Evolutionary conservation across 2,888 invertebrate species (phyloP).

Genomic region (Drosophila paranaensis): DNA sequence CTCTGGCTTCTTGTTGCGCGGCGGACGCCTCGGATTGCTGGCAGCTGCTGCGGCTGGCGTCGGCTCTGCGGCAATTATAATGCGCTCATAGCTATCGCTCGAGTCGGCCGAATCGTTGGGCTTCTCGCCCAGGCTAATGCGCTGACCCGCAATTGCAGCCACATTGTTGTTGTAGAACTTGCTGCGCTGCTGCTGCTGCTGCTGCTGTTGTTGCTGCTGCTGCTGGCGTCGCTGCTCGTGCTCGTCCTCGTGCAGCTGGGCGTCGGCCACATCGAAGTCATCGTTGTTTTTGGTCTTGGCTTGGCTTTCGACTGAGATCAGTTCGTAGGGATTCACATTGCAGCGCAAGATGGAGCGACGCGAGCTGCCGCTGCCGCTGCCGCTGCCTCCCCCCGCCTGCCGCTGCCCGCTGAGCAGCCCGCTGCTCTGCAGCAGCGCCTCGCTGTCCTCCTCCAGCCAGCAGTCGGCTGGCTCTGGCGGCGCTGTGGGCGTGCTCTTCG

Average conservation of each 20-base stretch:
- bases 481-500: constrained; percentile 12
- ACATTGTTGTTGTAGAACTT: constrained; percentile 86
- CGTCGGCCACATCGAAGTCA: constrained; percentile 85
- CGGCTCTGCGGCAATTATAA: constrained; percentile 51
- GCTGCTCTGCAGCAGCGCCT: constrained; percentile 60
- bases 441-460: constrained; percentile 82
- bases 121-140: constrained; percentile 87
- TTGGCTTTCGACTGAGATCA: constrained; percentile 87
- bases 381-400: not conserved
- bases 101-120: constrained; percentile 59
- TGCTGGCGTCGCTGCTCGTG: constrained; percentile 46
- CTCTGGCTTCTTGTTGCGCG: constrained; percentile 75
- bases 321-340: constrained; percentile 93
- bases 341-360: constrained; percentile 92
- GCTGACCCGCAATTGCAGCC: constrained; percentile 89
- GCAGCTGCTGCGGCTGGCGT: constrained; percentile 2
- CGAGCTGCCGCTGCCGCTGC: constrained; percentile 1
- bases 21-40: constrained; percentile 78
- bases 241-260: constrained; percentile 79
- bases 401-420: constrained; percentile 35
- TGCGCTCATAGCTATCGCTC: constrained; percentile 85
- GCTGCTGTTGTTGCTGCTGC: constrained; percentile 27
- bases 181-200: constrained; percentile 84
- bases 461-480: constrained; percentile 71
- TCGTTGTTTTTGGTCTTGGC: constrained; percentile 79